These are phyloP conservation scores for Cercopithecus diana DNA, from an alignment of 2,797 vertebrate species.

Conservation along the genomic window DNA sequence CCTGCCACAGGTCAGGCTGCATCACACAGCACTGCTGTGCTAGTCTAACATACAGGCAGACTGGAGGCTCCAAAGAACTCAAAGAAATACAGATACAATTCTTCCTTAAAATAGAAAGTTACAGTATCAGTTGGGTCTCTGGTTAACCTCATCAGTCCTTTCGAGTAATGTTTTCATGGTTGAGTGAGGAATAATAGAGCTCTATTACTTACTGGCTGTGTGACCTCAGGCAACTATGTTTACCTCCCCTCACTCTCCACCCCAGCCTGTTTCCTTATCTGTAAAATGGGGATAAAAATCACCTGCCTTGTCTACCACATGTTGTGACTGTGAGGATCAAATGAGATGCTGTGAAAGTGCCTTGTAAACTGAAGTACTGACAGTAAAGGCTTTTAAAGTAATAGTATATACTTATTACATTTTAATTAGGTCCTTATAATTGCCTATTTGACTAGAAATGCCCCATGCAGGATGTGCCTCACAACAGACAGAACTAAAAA, in stretches of 20 bases:
- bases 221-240: background rate
- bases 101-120: slow-evolving; percentile 50
- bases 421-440: background rate
- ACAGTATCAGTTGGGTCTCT: background rate
- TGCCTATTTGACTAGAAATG: background rate
- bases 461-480: background rate
- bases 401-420: background rate
- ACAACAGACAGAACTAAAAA: background rate
- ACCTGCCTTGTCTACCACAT: background rate
- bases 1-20: background rate
- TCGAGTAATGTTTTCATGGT: background rate
- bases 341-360: background rate
- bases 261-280: background rate
- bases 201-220: background rate
- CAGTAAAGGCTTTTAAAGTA: background rate
- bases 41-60: background rate
- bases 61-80: background rate
- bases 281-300: slow-evolving; percentile 31
- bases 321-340: background rate
- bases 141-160: background rate
- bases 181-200: background rate
- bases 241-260: background rate
- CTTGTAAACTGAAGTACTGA: background rate
- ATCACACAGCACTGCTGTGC: background rate
- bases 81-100: background rate